phyloP scores from a whole-genome alignment of 2,888 invertebrate genomes.

The Colletes collaris region DNA sequence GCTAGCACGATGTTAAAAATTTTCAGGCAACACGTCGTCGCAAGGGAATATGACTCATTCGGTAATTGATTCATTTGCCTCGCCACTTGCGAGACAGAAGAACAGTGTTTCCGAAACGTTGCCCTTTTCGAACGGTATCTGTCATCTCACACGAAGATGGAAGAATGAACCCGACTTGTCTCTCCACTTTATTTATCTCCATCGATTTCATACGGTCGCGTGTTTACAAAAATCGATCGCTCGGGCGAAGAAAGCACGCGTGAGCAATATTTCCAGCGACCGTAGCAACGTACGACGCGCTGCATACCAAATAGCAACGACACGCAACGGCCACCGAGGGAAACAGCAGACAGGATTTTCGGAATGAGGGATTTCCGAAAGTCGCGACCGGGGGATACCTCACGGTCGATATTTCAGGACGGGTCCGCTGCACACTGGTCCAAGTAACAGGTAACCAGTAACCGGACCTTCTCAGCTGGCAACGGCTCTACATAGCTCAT shows the following conservation, averaged over 20 bases:
- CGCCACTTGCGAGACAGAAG: background rate
- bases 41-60: constrained; percentile 36
- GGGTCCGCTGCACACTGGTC: constrained; percentile 54
- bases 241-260: no score
- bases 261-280: no score
- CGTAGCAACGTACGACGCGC: no score
- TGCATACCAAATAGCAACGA: background rate
- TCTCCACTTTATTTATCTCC: no score
- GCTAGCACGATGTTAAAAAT: background rate
- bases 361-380: background rate
- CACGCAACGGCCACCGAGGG: background rate
- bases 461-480: constrained; percentile 65
- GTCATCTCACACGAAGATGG: no score
- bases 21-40: background rate
- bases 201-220: no score
- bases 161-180: no score
- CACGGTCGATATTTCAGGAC: constrained; percentile 51
- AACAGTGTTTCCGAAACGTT: background rate
- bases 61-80: constrained; percentile 39
- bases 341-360: background rate
- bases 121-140: background rate
- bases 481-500: constrained; percentile 57
- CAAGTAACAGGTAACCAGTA: constrained; percentile 64
- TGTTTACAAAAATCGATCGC: no score
- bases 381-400: constrained; percentile 24